Base-by-base conservation (phyloP, 1,140 invertebrate species). In the Stegodyphus mimosarum region DNA sequence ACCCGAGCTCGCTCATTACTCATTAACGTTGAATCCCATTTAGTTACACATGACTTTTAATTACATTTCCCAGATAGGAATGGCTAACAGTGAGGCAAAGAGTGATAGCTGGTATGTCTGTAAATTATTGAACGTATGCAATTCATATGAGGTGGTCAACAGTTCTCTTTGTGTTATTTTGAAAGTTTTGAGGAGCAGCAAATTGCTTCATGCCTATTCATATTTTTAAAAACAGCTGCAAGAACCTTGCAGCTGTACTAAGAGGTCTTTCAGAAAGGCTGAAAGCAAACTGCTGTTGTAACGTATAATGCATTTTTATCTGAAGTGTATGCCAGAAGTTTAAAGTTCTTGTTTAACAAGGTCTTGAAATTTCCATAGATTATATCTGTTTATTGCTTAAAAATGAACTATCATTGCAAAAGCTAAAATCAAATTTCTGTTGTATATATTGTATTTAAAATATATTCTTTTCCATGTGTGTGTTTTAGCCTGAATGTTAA, bases 381-480 rank as follows among this genome's bases (percentile, higher is more conserved):
- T 84, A 69, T 84, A 76, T 84, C 18, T 83, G 72, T 84, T 84
- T 84, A 84, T 81, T 84, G 73, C 72, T 75, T 75, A 75, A 83
- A 66, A 75, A 18, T 55, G 52, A 55, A 81, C 51, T 84, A 75
- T 84, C 18, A 52, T 84, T 84, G 73, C 71, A 60, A 84, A 84
- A 84, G 64, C 81, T 84, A 63, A 84, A 84, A 84, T 84, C 81
- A 84, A 84, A 84, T 73, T 75, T 84, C 51, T 84, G 60, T 84
- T 84, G 81, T 84, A 84, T 84, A 84, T 84, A 84, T 75, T 84
- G 81, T 84, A 84, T 84, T 84, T 84, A 84, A 84, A 70, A 70
- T 76, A 66, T 69, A 76, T 84, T 84, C 72, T 75, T 84, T 76
- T 76, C 52, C 51, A 49, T 76, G 71, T 76, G 71, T 76, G 81